Evolutionary conservation across 2,888 invertebrate species (phyloP).

Genomic region (Drosophila percnosoma): DNA sequence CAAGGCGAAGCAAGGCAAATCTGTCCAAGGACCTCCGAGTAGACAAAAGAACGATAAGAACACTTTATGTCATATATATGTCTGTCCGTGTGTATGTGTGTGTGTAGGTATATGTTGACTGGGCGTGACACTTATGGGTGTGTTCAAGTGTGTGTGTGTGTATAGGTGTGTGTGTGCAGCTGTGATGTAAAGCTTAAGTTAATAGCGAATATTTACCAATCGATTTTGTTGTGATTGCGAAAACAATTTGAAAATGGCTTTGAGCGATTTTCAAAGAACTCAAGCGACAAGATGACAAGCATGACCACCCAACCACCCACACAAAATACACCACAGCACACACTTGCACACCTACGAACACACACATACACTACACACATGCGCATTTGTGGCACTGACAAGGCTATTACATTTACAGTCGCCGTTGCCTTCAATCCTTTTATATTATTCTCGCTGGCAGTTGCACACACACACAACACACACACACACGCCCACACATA

Average conservation of each 20-base stretch:
- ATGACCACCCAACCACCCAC: slow-evolving; percentile 37
- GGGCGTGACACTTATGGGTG: slow-evolving; percentile 23
- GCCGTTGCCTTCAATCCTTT: slow-evolving; percentile 38
- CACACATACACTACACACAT: slow-evolving; percentile 14
- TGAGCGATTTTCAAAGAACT: slow-evolving; percentile 64
- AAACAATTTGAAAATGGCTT: slow-evolving; percentile 78
- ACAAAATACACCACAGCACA: background rate
- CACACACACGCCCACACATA: background rate
- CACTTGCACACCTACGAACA: slow-evolving; percentile 2
- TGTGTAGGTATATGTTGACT: slow-evolving; percentile 15
- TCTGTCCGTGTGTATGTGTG: slow-evolving; percentile 1
- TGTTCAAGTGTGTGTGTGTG: background rate
- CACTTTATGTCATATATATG: slow-evolving; percentile 35
- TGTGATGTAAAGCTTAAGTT: slow-evolving; percentile 52
- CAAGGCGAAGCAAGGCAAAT: slow-evolving; percentile 23
- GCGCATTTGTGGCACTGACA: slow-evolving; percentile 31
- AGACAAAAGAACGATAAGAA: slow-evolving; percentile 45
- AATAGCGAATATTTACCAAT: slow-evolving; percentile 68
- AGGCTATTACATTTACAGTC: slow-evolving; percentile 24
- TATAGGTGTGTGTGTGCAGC: slow-evolving; percentile 9
- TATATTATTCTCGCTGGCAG: slow-evolving; percentile 29
- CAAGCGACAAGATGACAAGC: slow-evolving; percentile 64
- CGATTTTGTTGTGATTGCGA: slow-evolving; percentile 74
- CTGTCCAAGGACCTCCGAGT: slow-evolving; percentile 27
- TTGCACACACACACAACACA: slow-evolving; percentile 3